These are phyloP conservation scores for Phylloscopus collybita DNA, from an alignment of 2,797 vertebrate species.

Conservation along the genomic window DNA sequence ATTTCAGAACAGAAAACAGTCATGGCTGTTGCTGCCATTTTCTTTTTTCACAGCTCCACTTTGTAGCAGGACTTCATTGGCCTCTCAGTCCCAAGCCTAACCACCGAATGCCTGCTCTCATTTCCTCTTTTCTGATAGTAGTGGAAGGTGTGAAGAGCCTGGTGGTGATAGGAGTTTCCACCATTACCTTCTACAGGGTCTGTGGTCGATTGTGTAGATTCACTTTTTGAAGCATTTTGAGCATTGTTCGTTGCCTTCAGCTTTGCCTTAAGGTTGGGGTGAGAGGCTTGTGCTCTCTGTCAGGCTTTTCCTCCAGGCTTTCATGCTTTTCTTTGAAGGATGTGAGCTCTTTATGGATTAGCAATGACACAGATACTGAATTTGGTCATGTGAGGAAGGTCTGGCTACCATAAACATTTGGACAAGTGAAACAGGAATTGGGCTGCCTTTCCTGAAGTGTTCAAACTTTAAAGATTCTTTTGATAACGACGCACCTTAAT, in stretches of 20 bases:
- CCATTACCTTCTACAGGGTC: neutral
- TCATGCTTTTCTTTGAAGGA: neutral
- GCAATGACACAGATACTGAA: neutral
- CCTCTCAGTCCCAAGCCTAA: neutral
- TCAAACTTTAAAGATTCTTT: neutral
- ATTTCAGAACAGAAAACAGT: conserved; percentile 3
- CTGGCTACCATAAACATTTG: neutral
- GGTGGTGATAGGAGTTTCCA: conserved; percentile 42
- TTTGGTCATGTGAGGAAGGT: neutral
- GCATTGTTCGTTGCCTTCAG: neutral
- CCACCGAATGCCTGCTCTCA: conserved; percentile 26
- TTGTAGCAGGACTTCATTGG: neutral
- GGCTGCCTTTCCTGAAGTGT: neutral
- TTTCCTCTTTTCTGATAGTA: conserved; percentile 58
- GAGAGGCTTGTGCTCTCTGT: neutral
- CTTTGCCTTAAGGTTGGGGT: neutral
- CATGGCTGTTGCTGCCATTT: neutral
- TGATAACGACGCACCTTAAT: neutral
- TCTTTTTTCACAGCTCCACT: neutral
- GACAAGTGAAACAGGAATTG: neutral
- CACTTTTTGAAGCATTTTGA: neutral
- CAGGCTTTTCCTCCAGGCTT: neutral
- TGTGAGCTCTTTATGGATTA: neutral
- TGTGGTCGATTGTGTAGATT: neutral
- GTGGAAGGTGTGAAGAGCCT: conserved; percentile 16